Percentiles rank a stretch among this genome's conserved stretches.
phyloP scores from a whole-genome alignment of 1,140 invertebrate genomes.

The Brachionus manjavacas region DNA sequence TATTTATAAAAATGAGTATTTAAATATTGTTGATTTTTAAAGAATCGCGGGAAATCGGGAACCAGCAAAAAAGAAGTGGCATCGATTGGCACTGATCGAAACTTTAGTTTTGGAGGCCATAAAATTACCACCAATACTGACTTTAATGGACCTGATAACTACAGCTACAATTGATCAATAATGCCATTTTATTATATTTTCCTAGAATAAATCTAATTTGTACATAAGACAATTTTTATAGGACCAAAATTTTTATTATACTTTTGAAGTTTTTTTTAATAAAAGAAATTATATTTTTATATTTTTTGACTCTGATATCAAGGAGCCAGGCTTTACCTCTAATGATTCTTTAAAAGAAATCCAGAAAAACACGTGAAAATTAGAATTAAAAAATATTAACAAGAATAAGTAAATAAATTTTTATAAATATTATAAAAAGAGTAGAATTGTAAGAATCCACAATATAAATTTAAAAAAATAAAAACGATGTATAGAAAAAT shows the following conservation, averaged over 20 bases:
- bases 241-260: not conserved
- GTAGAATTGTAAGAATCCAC: too few species aligned
- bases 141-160: slow-evolving; percentile 20
- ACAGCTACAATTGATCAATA: not conserved
- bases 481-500: too few species aligned
- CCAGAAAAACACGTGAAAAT: not conserved
- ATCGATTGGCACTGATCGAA: not conserved
- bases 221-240: not conserved
- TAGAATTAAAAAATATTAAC: not conserved
- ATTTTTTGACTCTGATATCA: not conserved
- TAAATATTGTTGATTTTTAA: not conserved
- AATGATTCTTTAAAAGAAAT: not conserved
- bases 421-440: not conserved
- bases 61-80: not conserved
- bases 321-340: not conserved
- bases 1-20: not conserved
- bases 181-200: not conserved
- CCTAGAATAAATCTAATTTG: not conserved
- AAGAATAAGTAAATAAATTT: not conserved
- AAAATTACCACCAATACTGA: not conserved
- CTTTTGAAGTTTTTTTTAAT: not conserved
- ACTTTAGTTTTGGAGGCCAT: not conserved
- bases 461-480: too few species aligned
- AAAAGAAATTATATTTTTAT: not conserved
- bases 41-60: not conserved